phyloP scores from a whole-genome alignment of 2,113 vertebrate genomes.

The Leucopternis melanops region DNA sequence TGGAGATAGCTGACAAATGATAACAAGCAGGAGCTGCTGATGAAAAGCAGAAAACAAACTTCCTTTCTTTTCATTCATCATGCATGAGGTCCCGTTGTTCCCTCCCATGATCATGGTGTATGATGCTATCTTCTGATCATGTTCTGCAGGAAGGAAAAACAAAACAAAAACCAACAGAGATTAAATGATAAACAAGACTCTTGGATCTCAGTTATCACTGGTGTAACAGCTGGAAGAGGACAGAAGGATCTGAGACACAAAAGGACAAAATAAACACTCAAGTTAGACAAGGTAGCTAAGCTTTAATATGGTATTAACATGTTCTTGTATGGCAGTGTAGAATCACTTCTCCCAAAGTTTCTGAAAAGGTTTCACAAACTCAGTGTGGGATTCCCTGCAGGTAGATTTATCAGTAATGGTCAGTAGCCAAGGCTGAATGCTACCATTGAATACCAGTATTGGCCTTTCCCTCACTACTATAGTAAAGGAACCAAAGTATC shows the following conservation, averaged over 20 bases:
- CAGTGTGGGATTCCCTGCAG: not conserved
- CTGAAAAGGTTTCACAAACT: not conserved
- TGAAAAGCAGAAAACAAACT: slow-evolving; percentile 27
- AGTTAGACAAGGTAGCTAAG: not conserved
- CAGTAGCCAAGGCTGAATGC: not conserved
- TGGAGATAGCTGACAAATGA: not conserved
- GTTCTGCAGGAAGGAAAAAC: slow-evolving; percentile 66
- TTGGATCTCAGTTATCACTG: not conserved
- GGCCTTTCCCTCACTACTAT: not conserved
- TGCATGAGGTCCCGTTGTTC: too few relatives aligned
- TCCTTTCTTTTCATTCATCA: not conserved
- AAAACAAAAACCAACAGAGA: not conserved
- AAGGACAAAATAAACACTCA: not conserved
- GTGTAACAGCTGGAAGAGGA: not conserved
- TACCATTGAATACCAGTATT: not conserved
- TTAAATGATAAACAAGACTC: not conserved
- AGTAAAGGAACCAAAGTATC: not conserved
- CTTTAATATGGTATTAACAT: not conserved
- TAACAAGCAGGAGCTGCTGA: not conserved
- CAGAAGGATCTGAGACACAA: not conserved
- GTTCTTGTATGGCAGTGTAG: not conserved
- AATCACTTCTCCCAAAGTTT: not conserved
- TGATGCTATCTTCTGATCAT: slow-evolving; percentile 86
- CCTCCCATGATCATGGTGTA: slow-evolving; percentile 83
- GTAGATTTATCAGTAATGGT: not conserved